Percentiles rank a stretch among this genome's conserved stretches.
Conservation (phyloP, 2,888 invertebrate genomes). For the Pachycephus smyrnensis region DNA sequence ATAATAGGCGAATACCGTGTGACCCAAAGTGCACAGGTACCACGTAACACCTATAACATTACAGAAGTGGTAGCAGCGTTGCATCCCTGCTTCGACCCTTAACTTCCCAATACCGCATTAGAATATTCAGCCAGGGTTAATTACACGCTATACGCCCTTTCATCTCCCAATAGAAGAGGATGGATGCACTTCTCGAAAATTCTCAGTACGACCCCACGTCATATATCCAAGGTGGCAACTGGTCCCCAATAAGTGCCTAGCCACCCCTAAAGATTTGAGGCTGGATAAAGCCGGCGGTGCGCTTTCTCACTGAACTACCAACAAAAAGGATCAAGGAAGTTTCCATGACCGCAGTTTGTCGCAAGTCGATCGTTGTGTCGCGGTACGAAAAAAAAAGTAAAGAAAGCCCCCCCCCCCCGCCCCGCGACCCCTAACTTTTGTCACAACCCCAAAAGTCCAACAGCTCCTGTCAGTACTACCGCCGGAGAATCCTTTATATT, state of each 20-base stretch:
- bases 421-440: slow-evolving; percentile 32
- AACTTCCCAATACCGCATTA: slow-evolving; percentile 21
- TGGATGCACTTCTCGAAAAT: not conserved
- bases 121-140: slow-evolving; percentile 4
- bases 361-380: slow-evolving; percentile 26
- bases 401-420: not conserved
- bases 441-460: slow-evolving; percentile 28
- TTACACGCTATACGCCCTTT: not conserved
- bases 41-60: not conserved
- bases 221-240: not conserved
- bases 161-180: not conserved
- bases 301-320: not conserved
- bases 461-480: not conserved
- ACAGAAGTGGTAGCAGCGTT: slow-evolving; percentile 23
- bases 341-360: slow-evolving; percentile 37
- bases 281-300: not conserved
- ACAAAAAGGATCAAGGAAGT: slow-evolving; percentile 34
- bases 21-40: slow-evolving; percentile 38
- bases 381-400: not conserved
- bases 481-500: slow-evolving; percentile 19
- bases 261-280: not conserved
- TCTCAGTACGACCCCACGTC: not conserved
- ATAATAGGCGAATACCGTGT: slow-evolving; percentile 16
- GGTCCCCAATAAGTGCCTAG: not conserved
- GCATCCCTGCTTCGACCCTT: slow-evolving; percentile 30